Evolutionary conservation across 2,797 vertebrate species (phyloP), one percentile per base, ranked within the genome.

Genomic region (Eupleurogrammus muticus): DNA sequence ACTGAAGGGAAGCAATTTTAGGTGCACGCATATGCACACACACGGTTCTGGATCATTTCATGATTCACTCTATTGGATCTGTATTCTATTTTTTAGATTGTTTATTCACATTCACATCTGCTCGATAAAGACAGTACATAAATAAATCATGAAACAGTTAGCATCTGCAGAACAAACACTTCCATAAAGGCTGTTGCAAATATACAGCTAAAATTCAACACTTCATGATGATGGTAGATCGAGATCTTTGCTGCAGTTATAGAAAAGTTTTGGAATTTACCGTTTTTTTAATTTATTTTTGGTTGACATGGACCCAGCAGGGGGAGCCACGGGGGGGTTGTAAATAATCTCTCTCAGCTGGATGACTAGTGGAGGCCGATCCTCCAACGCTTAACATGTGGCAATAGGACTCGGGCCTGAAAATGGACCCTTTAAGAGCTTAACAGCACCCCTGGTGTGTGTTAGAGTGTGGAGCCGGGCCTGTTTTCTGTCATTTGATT

Each of bases 341-440:
- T 46, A 71, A 54, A 11, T 14, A 44, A 50, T 60, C 28, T n/a
- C 16, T 66, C 51, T 66, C 75, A 68, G 58, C 62, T 80, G 42
- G 24, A 9, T 63, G 53, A 64, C 72, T 73, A 6, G 28, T 28
- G 28, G 55, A 72, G 4, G 8, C 47, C 34, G 44, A 35, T 48
- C 23, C 34, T 14, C 48, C 17, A 49, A 53, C 8, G 38, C 24
- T 34, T 9, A 16, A 44, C 17, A 36, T 59, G 70, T 64, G 53
- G 13, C 63, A 57, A 60, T 6, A 61, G 6, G 19, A 57, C 28
- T 10, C 9, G 5, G n/a, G 42, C 40, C 48, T 49, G 40, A 48
- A 65, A 65, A n/a, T 12, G 36, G 54, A 47, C 48, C 28, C 28
- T 20, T 35, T 4, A 28, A 14, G 46, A 56, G 46, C 38, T 20